These are phyloP conservation scores for Pteronotus mesoamericanus DNA, from an alignment of 2,797 vertebrate genomes.

Conservation along the genomic window DNA sequence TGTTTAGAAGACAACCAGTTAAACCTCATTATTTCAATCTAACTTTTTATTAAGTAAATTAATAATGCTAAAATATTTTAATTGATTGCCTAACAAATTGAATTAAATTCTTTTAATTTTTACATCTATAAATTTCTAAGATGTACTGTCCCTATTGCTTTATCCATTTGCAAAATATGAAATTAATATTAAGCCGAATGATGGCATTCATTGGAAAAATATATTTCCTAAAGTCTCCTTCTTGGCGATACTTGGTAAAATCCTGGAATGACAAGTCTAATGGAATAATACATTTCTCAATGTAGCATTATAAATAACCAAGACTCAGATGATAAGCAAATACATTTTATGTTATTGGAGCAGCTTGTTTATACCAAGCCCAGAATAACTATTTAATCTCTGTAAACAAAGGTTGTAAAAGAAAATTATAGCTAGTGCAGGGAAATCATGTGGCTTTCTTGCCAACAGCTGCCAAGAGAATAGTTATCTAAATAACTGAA, in stretches of 20 bases:
- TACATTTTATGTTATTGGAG: neutral
- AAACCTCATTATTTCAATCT: neutral
- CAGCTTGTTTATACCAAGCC: neutral
- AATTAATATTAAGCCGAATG: neutral
- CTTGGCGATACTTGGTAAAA: neutral
- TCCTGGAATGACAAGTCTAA: neutral
- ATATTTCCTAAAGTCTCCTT: neutral
- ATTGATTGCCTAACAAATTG: neutral
- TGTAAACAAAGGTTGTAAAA: slow-evolving; percentile 46
- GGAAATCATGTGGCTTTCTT: neutral
- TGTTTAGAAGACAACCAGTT: neutral
- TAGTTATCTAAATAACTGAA: slow-evolving; percentile 23
- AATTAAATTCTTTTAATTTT: neutral
- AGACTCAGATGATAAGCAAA: neutral
- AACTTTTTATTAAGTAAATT: neutral
- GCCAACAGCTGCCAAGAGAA: slow-evolving; percentile 1
- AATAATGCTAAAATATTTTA: neutral
- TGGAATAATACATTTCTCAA: neutral
- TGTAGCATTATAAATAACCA: neutral
- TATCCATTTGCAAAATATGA: neutral
- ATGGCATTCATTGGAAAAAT: neutral
- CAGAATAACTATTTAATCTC: slow-evolving; percentile 16
- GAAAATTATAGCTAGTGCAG: slow-evolving; percentile 10
- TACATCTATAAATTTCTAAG: neutral
- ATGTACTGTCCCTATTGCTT: neutral